Conservation (phyloP, 2,888 invertebrate genomes). For the Zaprionus lineosus region DNA sequence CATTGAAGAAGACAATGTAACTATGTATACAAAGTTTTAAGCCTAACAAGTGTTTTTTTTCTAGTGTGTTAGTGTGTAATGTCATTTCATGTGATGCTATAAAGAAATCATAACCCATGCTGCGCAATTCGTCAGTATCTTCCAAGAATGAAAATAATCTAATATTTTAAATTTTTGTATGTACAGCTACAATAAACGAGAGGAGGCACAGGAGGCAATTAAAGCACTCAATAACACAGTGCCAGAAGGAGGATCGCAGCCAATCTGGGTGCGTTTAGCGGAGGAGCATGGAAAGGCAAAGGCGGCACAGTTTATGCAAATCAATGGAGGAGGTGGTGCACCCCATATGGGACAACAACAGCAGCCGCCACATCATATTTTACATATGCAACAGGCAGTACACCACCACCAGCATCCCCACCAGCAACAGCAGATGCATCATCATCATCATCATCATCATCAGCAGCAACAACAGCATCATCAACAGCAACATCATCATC, state of each 20-base stretch:
- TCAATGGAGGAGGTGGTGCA: constrained; percentile 52
- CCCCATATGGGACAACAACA: constrained; percentile 46
- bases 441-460: constrained; percentile 26
- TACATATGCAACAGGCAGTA: constrained; percentile 41
- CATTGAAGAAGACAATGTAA: no score
- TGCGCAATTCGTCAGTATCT: no score
- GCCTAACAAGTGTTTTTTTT: no score
- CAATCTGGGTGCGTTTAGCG: constrained; percentile 88
- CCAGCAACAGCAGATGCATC: constrained; percentile 29
- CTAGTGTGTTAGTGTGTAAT: no score
- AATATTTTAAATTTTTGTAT: constrained; percentile 20
- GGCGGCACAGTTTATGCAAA: constrained; percentile 80
- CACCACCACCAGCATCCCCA: constrained; percentile 48
- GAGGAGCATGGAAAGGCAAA: constrained; percentile 83
- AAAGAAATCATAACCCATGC: no score
- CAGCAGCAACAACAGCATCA: constrained; percentile 26
- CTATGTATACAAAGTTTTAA: no score
- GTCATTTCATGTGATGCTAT: no score
- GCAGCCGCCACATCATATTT: constrained; percentile 46
- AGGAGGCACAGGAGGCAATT: constrained; percentile 95
- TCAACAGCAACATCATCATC: constrained; percentile 41
- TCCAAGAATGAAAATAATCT: no score
- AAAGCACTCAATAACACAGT: constrained; percentile 91
- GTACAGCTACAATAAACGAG: constrained; percentile 90
- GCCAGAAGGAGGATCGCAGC: constrained; percentile 91